Conservation (phyloP, 2,113 vertebrate species). For the Myotis yumanensis region DNA sequence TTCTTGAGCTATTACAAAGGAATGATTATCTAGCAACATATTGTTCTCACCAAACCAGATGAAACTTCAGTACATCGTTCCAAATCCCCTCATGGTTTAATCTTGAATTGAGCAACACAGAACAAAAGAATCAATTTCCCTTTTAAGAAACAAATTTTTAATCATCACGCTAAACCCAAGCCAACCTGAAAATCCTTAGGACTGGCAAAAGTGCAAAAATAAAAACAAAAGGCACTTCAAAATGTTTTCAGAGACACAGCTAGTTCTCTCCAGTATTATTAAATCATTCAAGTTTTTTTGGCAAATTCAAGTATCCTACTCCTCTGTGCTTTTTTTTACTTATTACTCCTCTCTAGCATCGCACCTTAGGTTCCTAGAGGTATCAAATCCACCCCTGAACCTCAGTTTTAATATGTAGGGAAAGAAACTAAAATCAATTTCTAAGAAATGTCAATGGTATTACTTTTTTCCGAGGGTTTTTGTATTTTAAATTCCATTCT, state of each 20-base stretch:
- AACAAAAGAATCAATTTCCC: constrained; percentile 65
- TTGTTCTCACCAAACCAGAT: constrained; percentile 63
- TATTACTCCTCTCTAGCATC: not conserved
- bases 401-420: not conserved
- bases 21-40: constrained; percentile 66
- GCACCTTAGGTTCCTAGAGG: not conserved
- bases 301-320: not conserved
- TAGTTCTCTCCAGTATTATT: not conserved
- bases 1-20: constrained; percentile 72
- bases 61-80: constrained; percentile 36
- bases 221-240: constrained; percentile 32
- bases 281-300: not conserved
- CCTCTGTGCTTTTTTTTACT: not conserved
- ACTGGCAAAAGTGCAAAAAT: constrained; percentile 47
- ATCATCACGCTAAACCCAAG: not conserved
- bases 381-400: not conserved
- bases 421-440: constrained; percentile 25
- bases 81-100: constrained; percentile 72
- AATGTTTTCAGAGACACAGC: not conserved
- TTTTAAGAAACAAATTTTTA: constrained; percentile 63
- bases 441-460: not conserved
- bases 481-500: not conserved
- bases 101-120: constrained; percentile 53
- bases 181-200: constrained; percentile 44
- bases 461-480: not conserved